These are phyloP conservation scores for Panthera tigris DNA, from an alignment of 2,113 vertebrate genomes.

Conservation along the genomic window DNA sequence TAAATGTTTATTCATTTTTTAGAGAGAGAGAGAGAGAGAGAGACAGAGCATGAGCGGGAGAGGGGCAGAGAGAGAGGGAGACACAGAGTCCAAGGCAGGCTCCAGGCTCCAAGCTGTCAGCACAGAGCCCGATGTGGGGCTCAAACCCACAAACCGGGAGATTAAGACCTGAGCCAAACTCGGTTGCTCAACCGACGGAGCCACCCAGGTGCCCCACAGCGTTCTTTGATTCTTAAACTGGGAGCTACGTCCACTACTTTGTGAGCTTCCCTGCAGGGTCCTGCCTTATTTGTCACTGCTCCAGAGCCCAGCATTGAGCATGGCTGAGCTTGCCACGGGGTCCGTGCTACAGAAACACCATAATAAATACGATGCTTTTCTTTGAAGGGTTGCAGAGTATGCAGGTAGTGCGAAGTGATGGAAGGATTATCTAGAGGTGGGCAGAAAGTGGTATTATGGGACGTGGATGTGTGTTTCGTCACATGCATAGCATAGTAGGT, in stretches of 20 bases:
- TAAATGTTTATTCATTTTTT: too few species aligned
- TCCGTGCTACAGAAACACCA: neutral
- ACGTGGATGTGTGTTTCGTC: too few species aligned
- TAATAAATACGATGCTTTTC: neutral
- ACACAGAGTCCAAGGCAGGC: too few species aligned
- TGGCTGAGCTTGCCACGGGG: neutral
- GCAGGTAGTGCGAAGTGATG: neutral
- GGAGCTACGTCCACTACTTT: neutral
- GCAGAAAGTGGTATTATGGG: neutral
- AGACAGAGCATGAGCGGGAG: too few species aligned
- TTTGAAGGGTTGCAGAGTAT: neutral
- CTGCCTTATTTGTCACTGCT: neutral
- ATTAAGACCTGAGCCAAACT: too few species aligned
- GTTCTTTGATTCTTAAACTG: neutral
- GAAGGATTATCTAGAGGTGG: neutral
- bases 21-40: too few species aligned
- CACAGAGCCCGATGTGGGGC: too few species aligned
- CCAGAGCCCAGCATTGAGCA: neutral
- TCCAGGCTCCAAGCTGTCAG: too few species aligned
- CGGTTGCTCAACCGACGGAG: too few species aligned
- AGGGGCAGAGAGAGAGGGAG: too few species aligned
- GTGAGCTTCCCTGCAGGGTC: neutral
- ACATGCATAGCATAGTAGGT: neutral
- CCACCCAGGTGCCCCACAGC: too few species aligned
- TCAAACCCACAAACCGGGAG: too few species aligned